phyloP scores from a whole-genome alignment of 2,113 vertebrate species.

The Bubo blakistoni region DNA sequence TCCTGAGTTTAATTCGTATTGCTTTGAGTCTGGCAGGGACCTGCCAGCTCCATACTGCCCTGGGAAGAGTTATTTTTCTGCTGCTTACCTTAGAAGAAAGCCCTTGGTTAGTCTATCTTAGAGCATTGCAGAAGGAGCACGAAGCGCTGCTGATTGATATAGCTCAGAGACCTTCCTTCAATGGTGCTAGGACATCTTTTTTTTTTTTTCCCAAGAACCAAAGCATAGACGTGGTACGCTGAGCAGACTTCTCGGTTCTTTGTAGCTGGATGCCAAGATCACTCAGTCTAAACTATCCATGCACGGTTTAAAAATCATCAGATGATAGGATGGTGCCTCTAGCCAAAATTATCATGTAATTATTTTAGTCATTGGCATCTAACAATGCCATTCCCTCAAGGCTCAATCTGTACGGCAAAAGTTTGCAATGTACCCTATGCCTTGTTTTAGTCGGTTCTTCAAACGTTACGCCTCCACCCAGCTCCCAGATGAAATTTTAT shows the following conservation, averaged over 20 bases:
- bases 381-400: constrained; percentile 56
- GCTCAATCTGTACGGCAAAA: background rate
- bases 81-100: constrained; percentile 65
- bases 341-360: constrained; percentile 72
- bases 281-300: constrained; percentile 20
- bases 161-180: background rate
- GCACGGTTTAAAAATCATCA: constrained; percentile 74
- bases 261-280: constrained; percentile 2
- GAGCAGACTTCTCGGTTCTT: background rate
- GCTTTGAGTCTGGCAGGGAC: background rate
- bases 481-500: background rate
- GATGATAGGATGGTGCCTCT: constrained; percentile 65
- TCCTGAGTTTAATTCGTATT: background rate
- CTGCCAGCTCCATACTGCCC: background rate
- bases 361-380: constrained; percentile 69
- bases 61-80: background rate
- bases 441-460: constrained; percentile 3
- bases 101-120: background rate
- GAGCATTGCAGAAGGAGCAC: constrained; percentile 4
- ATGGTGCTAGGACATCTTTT: background rate
- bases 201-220: background rate
- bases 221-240: background rate
- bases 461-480: background rate
- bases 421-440: background rate
- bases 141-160: background rate